Base-by-base conservation (phyloP, 30 jellyfish, hydroid and myxozoan species). In the Aurelia aurita region DNA sequence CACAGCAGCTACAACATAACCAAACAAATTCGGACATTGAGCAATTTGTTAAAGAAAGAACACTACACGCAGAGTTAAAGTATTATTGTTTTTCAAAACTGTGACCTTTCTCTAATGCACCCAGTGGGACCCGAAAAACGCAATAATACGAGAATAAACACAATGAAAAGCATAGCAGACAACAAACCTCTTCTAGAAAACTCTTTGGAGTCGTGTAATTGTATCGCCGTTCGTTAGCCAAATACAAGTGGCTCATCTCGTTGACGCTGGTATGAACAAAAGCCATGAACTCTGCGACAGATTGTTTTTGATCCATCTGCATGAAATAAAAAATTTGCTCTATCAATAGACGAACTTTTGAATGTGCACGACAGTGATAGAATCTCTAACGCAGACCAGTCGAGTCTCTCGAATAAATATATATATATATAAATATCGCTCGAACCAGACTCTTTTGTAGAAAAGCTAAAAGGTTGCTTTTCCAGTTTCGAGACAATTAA, bases 201-300 rank as follows among this genome's bases (percentile, higher is more conserved):
- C 98, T 89, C 74, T 95, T 95, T 19, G 99, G 99, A 20, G 99
- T 95, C 22, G 99, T 95, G 88, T 90, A 95, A 78, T 95, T 95
- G 82, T 95, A 95, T 32, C 99, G 69, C 83, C 99, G 74, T 74
- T 95, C 99, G 53, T 95, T 95, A 32, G 57, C 63, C 44, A 95
- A 85, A 77, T 84, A 95, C 58, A 84, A 59, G 71, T 89, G 91
- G 58, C 99, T 95, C 97, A 89, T 95, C 39, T 87, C 94, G 67
- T 95, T 95, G 70, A 95, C 99, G 55, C 95, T 74, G 18, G 99
- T 95, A 73, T 95, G 99, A 21, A 86, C 97, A 62, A n/a, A 90
- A 3, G 99, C 97, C 95, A 95, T 91, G 77, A 95, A 95, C 75
- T 95, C 97, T 4, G 99, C 99, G 18, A 95, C 99, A n/a, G 99